Evolutionary conservation across 2,888 invertebrate genomes (phyloP).

Genomic region (Athripsodes cinereus): DNA sequence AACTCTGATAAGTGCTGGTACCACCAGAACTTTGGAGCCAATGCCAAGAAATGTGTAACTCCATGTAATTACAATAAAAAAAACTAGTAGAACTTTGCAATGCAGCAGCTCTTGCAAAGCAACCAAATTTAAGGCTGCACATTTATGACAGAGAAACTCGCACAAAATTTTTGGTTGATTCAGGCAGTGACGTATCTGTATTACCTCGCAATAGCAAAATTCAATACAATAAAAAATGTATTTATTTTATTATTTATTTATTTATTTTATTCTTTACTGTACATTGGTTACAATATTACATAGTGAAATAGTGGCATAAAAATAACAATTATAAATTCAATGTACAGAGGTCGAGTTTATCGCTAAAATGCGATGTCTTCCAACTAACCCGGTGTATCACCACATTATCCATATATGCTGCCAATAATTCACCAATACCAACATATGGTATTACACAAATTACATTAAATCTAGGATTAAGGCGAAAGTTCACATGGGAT

Average conservation of each 20-base stretch:
- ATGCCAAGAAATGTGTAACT: neutral
- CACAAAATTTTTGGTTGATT: neutral
- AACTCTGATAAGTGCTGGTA: neutral
- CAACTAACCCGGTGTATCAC: too few species aligned
- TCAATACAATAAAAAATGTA: neutral
- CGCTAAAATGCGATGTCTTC: too few species aligned
- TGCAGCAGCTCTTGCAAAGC: neutral
- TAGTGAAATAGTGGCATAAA: too few species aligned
- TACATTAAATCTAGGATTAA: neutral
- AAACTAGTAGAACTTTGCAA: neutral
- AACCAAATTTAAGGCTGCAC: neutral
- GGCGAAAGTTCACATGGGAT: slow-evolving; percentile 3
- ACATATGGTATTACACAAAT: neutral
- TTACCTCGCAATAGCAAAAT: neutral
- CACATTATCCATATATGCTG: neutral
- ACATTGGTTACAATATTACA: too few species aligned
- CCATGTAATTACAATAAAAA: neutral
- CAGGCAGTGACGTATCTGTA: neutral
- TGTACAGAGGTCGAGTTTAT: too few species aligned
- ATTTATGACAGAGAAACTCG: neutral
- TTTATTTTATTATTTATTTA: too few species aligned
- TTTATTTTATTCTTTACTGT: too few species aligned
- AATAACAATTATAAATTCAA: too few species aligned
- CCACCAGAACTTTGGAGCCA: neutral
- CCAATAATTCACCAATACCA: neutral